Evolutionary conservation across 2,888 invertebrate genomes (phyloP).

Genomic region (Tenodera sinensis): DNA sequence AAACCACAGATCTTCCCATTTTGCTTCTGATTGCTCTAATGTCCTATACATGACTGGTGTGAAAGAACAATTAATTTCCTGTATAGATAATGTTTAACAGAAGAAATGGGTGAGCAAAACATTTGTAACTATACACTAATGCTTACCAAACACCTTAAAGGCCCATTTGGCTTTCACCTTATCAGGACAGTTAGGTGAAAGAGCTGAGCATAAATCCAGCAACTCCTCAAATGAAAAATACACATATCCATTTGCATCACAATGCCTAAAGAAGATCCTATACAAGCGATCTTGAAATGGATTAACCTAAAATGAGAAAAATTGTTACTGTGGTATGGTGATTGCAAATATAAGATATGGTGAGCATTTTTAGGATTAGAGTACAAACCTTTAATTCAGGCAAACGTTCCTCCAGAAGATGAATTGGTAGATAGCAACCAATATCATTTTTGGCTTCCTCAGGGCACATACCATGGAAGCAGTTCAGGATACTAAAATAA

Average conservation of each 20-base stretch:
- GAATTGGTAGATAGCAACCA: neutral
- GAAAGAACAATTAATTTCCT: no score
- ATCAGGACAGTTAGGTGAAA: neutral
- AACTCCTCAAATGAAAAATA: slow-evolving; percentile 67
- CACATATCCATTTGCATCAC: slow-evolving; percentile 45
- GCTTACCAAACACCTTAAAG: slow-evolving; percentile 7
- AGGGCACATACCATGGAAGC: neutral
- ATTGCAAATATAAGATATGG: neutral
- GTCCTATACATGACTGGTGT: no score
- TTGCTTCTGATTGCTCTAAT: no score
- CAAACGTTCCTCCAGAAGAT: neutral
- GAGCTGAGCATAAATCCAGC: slow-evolving; percentile 3
- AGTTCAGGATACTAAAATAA: neutral
- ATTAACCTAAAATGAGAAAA: neutral
- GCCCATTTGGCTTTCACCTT: slow-evolving; percentile 9
- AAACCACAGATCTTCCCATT: no score
- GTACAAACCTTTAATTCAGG: slow-evolving; percentile 3
- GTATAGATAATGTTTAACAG: no score
- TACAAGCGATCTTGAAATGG: slow-evolving; percentile 1
- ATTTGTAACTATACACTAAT: neutral
- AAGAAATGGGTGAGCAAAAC: no score
- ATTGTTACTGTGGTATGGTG: neutral
- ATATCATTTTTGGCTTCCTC: neutral
- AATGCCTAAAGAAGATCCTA: slow-evolving; percentile 64
- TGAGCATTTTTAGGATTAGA: neutral